Conservation (phyloP, 2,888 invertebrate species). For the Tolmerus cingulatus region DNA sequence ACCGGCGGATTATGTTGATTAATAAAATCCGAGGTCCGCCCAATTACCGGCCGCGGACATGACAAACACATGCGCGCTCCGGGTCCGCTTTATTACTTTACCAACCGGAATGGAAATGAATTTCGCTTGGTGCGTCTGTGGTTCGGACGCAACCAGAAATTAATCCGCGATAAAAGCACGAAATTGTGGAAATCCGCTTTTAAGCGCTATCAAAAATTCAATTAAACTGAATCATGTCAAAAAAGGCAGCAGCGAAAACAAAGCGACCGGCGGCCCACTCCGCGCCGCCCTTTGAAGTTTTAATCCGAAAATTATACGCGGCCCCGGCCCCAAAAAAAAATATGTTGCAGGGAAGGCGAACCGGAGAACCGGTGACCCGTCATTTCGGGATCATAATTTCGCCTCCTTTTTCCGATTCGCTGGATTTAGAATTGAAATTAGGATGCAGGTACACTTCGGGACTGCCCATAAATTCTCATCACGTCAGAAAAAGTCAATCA, state of each 20-base stretch:
- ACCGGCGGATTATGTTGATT: neutral
- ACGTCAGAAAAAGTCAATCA: slow-evolving; percentile 40
- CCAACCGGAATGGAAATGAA: neutral
- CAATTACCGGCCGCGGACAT: slow-evolving; percentile 2
- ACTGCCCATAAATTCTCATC: slow-evolving; percentile 36
- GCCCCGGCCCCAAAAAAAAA: neutral
- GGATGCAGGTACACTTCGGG: slow-evolving; percentile 25
- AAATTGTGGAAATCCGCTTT: slow-evolving; percentile 31
- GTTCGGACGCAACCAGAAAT: neutral
- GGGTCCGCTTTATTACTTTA: slow-evolving; percentile 8
- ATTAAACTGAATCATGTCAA: slow-evolving; percentile 19
- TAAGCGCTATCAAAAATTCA: slow-evolving; percentile 28
- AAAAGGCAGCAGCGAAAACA: slow-evolving; percentile 8
- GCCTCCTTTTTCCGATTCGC: slow-evolving; percentile 18
- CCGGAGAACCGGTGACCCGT: neutral
- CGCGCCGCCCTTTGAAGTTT: slow-evolving; percentile 21
- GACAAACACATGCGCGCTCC: neutral
- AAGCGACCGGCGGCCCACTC: neutral
- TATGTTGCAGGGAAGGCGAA: neutral
- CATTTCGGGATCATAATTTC: slow-evolving; percentile 40
- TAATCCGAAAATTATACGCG: slow-evolving; percentile 39
- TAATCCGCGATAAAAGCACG: slow-evolving; percentile 17
- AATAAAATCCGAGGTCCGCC: slow-evolving; percentile 2
- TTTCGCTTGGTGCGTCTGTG: neutral
- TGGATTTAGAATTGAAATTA: slow-evolving; percentile 40